These are phyloP conservation scores for Oncorhynchus nerka DNA, from an alignment of 2,113 vertebrate species.

Conservation along the genomic window DNA sequence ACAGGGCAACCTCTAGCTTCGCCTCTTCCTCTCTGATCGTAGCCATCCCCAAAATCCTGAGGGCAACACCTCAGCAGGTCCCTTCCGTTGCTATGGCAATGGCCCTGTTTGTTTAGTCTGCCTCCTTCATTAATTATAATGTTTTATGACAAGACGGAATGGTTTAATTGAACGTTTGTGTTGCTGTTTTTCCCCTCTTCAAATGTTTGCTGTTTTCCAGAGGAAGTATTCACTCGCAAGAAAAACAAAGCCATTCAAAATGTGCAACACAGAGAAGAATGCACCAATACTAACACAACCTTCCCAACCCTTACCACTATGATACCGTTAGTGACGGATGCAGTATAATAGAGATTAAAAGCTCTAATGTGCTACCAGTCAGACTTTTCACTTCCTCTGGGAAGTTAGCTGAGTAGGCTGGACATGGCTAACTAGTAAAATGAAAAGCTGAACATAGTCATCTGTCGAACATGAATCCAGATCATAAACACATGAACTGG, in stretches of 20 bases:
- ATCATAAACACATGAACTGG: no score
- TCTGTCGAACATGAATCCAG: no score
- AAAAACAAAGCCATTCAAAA: slow-evolving; percentile 25
- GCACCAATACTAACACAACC: not conserved
- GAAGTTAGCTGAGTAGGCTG: no score
- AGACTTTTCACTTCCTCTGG: no score
- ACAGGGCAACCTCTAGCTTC: no score
- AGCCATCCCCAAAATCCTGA: not conserved
- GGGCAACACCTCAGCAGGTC: slow-evolving; percentile 36
- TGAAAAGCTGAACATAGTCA: no score
- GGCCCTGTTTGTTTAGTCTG: slow-evolving; percentile 59
- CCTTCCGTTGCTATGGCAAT: slow-evolving; percentile 46
- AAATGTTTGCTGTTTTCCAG: slow-evolving; percentile 16
- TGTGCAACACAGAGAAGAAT: not conserved
- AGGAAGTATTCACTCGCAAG: slow-evolving; percentile 24
- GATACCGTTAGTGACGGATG: no score
- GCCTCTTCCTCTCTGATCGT: no score
- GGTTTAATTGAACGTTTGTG: slow-evolving; percentile 50
- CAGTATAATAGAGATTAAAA: no score
- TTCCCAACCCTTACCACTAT: not conserved
- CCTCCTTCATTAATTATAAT: slow-evolving; percentile 20
- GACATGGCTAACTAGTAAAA: no score
- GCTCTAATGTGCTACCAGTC: no score
- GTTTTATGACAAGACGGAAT: slow-evolving; percentile 50
- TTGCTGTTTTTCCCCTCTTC: slow-evolving; percentile 34